Conservation (phyloP, 2,888 invertebrate species). For the Eurytoma adleriae region DNA sequence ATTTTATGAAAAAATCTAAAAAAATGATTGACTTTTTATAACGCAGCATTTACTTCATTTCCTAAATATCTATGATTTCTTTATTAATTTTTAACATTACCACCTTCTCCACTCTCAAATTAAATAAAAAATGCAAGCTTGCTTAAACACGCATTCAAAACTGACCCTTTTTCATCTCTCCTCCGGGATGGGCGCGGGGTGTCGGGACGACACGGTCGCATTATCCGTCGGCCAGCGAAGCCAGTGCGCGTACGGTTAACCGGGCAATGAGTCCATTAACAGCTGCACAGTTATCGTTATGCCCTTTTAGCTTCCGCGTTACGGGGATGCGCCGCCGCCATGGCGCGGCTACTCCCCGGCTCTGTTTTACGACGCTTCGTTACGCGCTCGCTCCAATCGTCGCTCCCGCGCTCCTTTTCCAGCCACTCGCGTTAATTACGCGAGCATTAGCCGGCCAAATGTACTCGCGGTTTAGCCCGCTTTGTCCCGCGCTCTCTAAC, state of each 20-base stretch:
- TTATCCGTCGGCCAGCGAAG: constrained; percentile 1
- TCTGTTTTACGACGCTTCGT: constrained; percentile 50
- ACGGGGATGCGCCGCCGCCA: constrained; percentile 25
- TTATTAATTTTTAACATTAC: too few relatives aligned
- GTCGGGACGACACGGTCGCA: not conserved
- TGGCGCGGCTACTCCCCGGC: not conserved
- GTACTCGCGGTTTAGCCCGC: too few relatives aligned
- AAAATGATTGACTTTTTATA: too few relatives aligned
- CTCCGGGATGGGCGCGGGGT: not conserved
- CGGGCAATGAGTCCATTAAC: constrained; percentile 51
- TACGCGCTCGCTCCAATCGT: constrained; percentile 16
- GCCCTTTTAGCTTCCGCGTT: constrained; percentile 47
- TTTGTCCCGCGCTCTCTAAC: too few relatives aligned
- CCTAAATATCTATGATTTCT: too few relatives aligned
- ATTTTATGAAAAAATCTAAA: too few relatives aligned
- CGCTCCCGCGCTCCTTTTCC: not conserved
- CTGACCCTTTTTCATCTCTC: too few relatives aligned
- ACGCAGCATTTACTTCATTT: too few relatives aligned
- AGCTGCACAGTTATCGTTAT: constrained; percentile 54
- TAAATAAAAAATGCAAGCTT: too few relatives aligned
- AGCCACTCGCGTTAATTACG: not conserved
- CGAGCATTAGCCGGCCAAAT: too few relatives aligned
- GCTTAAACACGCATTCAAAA: too few relatives aligned
- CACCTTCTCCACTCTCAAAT: not conserved
- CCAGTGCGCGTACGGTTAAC: constrained; percentile 29